Evolutionary conservation across 2,113 vertebrate genomes (phyloP).

Genomic region (Heliornis fulica): DNA sequence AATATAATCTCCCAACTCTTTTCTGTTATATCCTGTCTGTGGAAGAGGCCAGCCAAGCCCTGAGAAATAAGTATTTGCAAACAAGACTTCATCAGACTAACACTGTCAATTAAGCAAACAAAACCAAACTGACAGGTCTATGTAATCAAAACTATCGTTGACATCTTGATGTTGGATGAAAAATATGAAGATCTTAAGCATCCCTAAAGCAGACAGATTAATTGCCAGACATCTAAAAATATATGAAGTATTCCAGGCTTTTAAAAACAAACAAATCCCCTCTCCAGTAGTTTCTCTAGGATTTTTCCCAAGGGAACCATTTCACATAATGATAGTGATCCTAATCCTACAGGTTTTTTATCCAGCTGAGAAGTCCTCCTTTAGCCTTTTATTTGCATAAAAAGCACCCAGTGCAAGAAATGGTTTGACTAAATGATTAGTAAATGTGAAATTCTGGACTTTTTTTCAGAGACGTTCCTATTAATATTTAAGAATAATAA

Average conservation of each 20-base stretch:
- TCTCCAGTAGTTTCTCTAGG: neutral
- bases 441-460: neutral
- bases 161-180: neutral
- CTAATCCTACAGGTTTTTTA: neutral
- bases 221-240: conserved; percentile 42
- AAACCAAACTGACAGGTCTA: neutral
- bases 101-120: neutral
- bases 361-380: neutral
- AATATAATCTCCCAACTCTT: neutral
- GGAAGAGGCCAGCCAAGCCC: neutral
- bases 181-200: neutral
- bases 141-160: neutral
- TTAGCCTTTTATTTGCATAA: neutral
- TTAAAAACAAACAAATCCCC: conserved; percentile 17
- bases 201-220: neutral
- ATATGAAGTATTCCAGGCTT: neutral
- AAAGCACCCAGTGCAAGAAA: neutral
- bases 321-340: neutral
- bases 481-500: conserved; percentile 23
- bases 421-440: neutral
- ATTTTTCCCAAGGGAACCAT: conserved; percentile 22
- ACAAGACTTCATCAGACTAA: neutral
- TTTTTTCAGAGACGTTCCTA: neutral
- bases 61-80: neutral
- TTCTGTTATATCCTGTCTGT: neutral